Conservation (phyloP, 1,140 invertebrate genomes). For the Drosophila pachea region DNA sequence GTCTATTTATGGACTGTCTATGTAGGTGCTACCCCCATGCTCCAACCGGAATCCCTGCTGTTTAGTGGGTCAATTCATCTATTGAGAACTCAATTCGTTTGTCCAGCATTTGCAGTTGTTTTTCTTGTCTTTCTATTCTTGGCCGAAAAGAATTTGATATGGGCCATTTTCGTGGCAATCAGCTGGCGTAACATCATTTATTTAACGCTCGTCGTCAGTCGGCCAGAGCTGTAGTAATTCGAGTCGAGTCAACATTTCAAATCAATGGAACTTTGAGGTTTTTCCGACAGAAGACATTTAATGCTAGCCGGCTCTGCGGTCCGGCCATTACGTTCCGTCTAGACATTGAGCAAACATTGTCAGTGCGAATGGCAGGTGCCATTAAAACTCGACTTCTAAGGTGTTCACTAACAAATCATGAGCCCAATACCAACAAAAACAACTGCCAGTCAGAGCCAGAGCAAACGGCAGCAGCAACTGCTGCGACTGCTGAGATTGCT, state of each 20-base stretch:
- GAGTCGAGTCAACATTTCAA: constrained; percentile 32
- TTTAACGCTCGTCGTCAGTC: constrained; percentile 22
- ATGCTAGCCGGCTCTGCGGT: constrained; percentile 10
- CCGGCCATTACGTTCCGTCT: constrained; percentile 56
- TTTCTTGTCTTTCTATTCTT: background rate
- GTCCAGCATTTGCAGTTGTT: too few species aligned
- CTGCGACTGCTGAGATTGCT: background rate
- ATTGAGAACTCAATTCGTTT: background rate
- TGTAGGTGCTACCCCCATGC: too few species aligned
- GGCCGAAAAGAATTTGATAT: constrained; percentile 8
- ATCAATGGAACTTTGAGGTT: constrained; percentile 58
- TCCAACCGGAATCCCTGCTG: too few species aligned
- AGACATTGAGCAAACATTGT: constrained; percentile 71
- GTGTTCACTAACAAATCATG: constrained; percentile 58
- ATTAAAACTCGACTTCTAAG: constrained; percentile 55
- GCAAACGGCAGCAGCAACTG: constrained; percentile 20
- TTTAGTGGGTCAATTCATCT: background rate
- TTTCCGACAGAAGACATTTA: constrained; percentile 54
- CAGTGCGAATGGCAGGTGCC: constrained; percentile 66
- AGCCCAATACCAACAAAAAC: constrained; percentile 22
- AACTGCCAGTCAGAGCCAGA: constrained; percentile 26
- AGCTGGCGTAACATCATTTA: constrained; percentile 15
- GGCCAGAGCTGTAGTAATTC: constrained; percentile 1
- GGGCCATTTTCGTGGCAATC: background rate
- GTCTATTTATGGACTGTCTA: too few species aligned